Percentiles rank a stretch among this genome's conserved stretches.
These are phyloP conservation scores for Edolisoma coerulescens DNA, from an alignment of 2,113 vertebrate genomes.

Conservation along the genomic window DNA sequence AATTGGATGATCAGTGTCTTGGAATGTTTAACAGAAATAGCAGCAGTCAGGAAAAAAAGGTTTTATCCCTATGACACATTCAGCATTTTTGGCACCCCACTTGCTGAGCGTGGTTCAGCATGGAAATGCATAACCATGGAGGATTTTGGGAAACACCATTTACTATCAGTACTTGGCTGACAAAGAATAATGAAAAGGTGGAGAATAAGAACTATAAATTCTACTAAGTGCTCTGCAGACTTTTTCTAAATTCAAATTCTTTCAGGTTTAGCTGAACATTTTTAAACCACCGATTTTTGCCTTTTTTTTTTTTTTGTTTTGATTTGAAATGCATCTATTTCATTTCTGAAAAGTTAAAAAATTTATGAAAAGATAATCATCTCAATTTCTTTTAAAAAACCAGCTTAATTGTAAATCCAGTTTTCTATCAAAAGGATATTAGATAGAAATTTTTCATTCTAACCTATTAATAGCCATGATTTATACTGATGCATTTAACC, in stretches of 20 bases:
- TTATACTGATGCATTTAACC: not conserved
- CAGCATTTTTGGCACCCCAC: not conserved
- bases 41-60: not conserved
- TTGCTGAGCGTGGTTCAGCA: not conserved
- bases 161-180: not conserved
- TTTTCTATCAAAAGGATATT: not conserved
- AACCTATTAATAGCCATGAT: not conserved
- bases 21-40: constrained; percentile 28
- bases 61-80: not conserved
- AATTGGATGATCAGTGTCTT: constrained; percentile 7
- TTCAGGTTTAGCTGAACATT: not conserved
- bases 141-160: not conserved
- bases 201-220: not conserved
- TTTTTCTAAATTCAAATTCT: not conserved
- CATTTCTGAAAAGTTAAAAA: not conserved
- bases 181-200: not conserved
- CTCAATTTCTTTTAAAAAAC: not conserved
- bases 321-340: not conserved
- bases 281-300: not conserved
- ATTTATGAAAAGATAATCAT: not conserved
- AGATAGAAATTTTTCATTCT: not conserved
- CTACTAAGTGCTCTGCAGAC: not conserved
- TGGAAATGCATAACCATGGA: not conserved
- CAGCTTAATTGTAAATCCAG: not conserved
- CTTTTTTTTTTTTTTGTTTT: not conserved